Conservation (phyloP, 2,113 vertebrate genomes). For the Ariopsis seemanni region DNA sequence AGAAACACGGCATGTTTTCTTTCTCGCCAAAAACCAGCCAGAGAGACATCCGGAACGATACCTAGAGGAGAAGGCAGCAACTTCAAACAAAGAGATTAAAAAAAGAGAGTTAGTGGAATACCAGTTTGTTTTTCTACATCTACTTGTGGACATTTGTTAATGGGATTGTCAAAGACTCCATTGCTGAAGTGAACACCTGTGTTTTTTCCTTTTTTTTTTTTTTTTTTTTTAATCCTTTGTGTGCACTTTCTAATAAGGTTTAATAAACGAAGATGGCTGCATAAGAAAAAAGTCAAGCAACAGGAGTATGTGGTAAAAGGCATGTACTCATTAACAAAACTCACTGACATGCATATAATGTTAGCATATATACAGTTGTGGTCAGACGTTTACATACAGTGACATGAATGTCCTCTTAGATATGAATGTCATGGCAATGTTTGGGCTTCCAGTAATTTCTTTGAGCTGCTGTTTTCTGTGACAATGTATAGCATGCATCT, state of each 20-base stretch:
- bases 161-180: not conserved
- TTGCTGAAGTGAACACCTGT: not conserved
- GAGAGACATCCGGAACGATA: conserved; percentile 78
- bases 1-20: conserved; percentile 78
- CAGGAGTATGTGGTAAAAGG: conserved; percentile 77
- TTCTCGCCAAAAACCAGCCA: conserved; percentile 84
- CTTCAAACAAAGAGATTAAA: conserved; percentile 66
- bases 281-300: conserved; percentile 75
- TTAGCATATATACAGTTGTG: too few relatives aligned
- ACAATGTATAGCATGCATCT: too few relatives aligned
- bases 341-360: not conserved
- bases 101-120: conserved; percentile 81
- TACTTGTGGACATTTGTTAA: not conserved
- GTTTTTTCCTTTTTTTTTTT: not conserved
- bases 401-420: too few relatives aligned
- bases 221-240: not conserved
- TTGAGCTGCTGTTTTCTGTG: too few relatives aligned
- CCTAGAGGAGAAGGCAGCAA: conserved; percentile 56
- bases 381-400: too few relatives aligned
- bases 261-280: conserved; percentile 72
- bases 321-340: conserved; percentile 51
- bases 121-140: not conserved
- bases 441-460: too few relatives aligned
- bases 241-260: conserved; percentile 47
- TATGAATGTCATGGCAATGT: too few relatives aligned